phyloP scores from a whole-genome alignment of 2,113 vertebrate species.

The Monopterus albus region DNA sequence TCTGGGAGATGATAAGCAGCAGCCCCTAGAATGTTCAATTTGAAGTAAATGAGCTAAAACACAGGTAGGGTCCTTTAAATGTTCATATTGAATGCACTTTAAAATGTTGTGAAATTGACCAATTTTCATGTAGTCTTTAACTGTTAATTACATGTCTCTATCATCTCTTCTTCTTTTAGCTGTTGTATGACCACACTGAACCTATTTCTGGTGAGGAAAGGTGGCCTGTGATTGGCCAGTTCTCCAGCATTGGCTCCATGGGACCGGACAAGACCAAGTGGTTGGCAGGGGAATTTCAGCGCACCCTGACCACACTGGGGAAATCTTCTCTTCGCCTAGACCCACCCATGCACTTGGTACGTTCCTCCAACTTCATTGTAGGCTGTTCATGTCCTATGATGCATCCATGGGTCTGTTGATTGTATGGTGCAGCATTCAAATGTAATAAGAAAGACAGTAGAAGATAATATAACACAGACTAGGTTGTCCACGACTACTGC shows the following conservation, averaged over 20 bases:
- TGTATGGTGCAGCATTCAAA: neutral
- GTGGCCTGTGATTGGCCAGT: slow-evolving; percentile 95
- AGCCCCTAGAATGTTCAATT: too few relatives aligned
- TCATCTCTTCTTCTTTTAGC: slow-evolving; percentile 42
- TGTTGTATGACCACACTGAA: slow-evolving; percentile 82
- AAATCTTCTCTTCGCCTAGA: slow-evolving; percentile 64
- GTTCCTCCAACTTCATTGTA: neutral
- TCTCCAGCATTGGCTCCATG: slow-evolving; percentile 97
- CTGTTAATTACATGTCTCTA: neutral
- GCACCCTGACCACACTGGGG: slow-evolving; percentile 85
- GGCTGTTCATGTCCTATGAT: too few relatives aligned
- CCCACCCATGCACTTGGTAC: slow-evolving; percentile 87
- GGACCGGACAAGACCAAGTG: slow-evolving; percentile 93
- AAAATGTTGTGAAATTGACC: too few relatives aligned
- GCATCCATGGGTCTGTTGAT: neutral
- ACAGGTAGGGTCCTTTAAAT: too few relatives aligned
- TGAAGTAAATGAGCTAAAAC: too few relatives aligned
- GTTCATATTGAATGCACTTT: too few relatives aligned
- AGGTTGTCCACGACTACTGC: neutral
- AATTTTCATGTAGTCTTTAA: neutral
- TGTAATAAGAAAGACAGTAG: neutral
- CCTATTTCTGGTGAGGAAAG: slow-evolving; percentile 71
- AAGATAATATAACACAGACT: neutral
- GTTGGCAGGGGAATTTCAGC: slow-evolving; percentile 92
- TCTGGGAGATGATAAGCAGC: too few relatives aligned